A percentile compares a stretch with the other conserved stretches of the same genome.
These are phyloP conservation scores for Ceyx melanurus DNA, from an alignment of 2,113 vertebrate genomes.

Conservation along the genomic window DNA sequence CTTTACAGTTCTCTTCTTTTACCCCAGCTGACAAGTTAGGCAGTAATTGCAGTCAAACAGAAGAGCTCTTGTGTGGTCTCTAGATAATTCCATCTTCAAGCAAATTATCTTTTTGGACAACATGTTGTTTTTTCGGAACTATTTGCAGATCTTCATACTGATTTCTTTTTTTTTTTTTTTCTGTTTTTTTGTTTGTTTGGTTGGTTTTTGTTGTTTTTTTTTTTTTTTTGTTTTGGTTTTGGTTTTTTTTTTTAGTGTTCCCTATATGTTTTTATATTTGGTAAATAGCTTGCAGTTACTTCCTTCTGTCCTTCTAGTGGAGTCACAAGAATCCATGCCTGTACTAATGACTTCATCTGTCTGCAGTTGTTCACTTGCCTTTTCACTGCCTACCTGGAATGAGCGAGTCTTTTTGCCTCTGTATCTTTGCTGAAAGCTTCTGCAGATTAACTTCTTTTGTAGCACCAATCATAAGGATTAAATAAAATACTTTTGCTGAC, in stretches of 20 bases:
- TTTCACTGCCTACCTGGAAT: not conserved
- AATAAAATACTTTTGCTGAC: not conserved
- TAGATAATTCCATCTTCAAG: not conserved
- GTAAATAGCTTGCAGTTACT: not conserved
- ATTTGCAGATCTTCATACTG: not conserved
- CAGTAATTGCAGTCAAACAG: not conserved
- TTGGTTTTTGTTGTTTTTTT: no score
- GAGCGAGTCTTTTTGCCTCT: not conserved
- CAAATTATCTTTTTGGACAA: not conserved
- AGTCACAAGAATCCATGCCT: not conserved
- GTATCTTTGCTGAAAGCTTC: not conserved
- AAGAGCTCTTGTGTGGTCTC: not conserved
- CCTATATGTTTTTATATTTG: not conserved
- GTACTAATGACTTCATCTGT: not conserved
- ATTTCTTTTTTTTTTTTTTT: not conserved
- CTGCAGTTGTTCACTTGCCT: not conserved
- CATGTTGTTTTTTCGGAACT: not conserved
- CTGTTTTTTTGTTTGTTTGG: no score
- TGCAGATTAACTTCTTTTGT: not conserved
- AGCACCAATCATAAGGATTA: not conserved
- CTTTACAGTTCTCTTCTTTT: not conserved
- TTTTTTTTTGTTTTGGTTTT: no score
- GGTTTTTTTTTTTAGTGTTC: not conserved
- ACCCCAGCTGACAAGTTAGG: not conserved
- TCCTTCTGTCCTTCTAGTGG: not conserved